Conservation (phyloP, 2,113 vertebrate species). For the Nothocercus nigrocapillus region DNA sequence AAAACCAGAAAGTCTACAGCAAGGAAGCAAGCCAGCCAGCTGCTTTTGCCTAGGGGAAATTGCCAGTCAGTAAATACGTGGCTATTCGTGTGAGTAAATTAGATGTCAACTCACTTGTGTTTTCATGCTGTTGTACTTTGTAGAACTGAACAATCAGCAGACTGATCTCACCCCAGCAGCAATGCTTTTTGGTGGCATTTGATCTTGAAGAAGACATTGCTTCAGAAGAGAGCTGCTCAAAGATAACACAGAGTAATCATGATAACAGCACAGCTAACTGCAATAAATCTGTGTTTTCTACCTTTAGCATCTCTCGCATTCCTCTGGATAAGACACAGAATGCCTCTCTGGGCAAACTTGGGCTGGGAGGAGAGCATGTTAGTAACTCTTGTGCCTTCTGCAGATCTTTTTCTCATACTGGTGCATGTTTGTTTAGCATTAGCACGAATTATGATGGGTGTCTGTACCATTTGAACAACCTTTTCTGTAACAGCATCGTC, state of each 20-base stretch:
- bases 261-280: neutral
- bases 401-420: neutral
- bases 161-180: conserved; percentile 1
- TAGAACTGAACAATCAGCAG: neutral
- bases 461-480: conserved; percentile 42
- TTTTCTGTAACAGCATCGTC: conserved; percentile 47
- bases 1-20: neutral
- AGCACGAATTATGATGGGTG: conserved; percentile 49
- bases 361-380: neutral
- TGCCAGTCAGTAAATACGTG: conserved; percentile 1
- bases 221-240: neutral
- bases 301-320: neutral
- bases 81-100: neutral
- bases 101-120: neutral
- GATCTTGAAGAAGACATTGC: neutral
- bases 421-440: conserved; percentile 42
- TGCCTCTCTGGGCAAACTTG: neutral
- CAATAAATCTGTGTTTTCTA: neutral
- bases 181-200: neutral
- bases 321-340: neutral
- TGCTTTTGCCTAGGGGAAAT: conserved; percentile 21
- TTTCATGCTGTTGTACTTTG: neutral
- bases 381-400: neutral
- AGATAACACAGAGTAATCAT: neutral
- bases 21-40: neutral